Percentiles rank a stretch among this genome's conserved stretches.
These are phyloP conservation scores for Ichneumon xanthorius DNA, from an alignment of 2,888 invertebrate genomes.

Conservation along the genomic window DNA sequence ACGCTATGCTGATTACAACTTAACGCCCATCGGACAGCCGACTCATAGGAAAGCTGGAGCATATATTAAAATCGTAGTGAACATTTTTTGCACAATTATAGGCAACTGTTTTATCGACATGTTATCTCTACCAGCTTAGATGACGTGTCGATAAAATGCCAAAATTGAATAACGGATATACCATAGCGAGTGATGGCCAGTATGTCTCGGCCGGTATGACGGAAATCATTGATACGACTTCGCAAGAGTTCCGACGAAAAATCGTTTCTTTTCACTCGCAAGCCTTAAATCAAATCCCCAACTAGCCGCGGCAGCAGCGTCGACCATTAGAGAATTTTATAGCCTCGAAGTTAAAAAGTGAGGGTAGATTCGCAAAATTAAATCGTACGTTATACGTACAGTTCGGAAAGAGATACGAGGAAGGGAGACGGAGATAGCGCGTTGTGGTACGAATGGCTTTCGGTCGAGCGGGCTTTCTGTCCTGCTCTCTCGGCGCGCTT, in stretches of 20 bases:
- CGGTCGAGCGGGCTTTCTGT: conserved; percentile 33
- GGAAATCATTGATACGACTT: conserved; percentile 31
- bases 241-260: conserved; percentile 21
- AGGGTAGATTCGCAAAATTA: conserved; percentile 63
- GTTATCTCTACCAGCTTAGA: conserved; percentile 1
- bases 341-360: conserved; percentile 61
- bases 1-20: background rate
- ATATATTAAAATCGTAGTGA: background rate
- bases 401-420: conserved; percentile 52
- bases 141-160: no score
- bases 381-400: conserved; percentile 66
- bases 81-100: background rate
- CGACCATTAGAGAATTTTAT: conserved; percentile 28
- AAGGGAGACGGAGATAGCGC: conserved; percentile 11
- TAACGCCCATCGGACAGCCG: background rate
- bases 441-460: conserved; percentile 49
- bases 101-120: background rate
- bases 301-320: conserved; percentile 1
- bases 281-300: conserved; percentile 34
- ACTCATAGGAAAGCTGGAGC: background rate
- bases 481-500: conserved; percentile 15
- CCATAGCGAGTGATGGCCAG: background rate
- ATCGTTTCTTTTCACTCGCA: conserved; percentile 22
- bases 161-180: background rate
- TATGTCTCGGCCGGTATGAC: background rate